These are phyloP conservation scores for Vidua macroura DNA, from an alignment of 2,113 vertebrate species.

Conservation along the genomic window DNA sequence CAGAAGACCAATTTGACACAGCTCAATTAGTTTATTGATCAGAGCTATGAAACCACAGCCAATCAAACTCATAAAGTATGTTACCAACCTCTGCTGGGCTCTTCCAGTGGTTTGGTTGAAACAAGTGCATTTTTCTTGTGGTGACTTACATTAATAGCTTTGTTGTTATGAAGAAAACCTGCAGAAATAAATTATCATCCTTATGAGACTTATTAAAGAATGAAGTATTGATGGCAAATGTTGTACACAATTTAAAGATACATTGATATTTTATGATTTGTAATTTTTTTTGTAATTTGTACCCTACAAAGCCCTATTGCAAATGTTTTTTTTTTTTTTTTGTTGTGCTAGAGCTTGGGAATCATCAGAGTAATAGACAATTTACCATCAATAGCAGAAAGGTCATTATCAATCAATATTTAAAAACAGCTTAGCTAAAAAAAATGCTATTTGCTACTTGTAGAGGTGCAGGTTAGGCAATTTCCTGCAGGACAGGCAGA, in stretches of 20 bases:
- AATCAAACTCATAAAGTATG: background rate
- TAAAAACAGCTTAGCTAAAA: background rate
- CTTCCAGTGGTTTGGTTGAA: background rate
- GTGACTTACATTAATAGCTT: background rate
- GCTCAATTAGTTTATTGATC: conserved; percentile 58
- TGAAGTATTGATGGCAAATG: background rate
- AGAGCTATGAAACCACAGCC: background rate
- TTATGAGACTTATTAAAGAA: background rate
- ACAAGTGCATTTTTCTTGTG: background rate
- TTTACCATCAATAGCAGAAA: background rate
- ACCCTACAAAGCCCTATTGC: background rate
- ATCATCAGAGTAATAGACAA: background rate
- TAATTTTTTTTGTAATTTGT: background rate
- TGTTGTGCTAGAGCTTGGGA: background rate
- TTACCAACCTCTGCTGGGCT: background rate
- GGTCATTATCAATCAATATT: background rate
- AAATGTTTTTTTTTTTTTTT: background rate
- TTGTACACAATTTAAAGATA: background rate
- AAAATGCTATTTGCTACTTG: background rate
- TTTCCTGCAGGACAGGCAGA: background rate
- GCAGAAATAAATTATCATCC: background rate
- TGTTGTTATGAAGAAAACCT: background rate
- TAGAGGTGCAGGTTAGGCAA: background rate
- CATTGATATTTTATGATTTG: background rate
- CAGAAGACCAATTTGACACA: conserved; percentile 21